These are phyloP conservation scores for Alosa alosa DNA, from an alignment of 2,113 vertebrate genomes.

Conservation along the genomic window DNA sequence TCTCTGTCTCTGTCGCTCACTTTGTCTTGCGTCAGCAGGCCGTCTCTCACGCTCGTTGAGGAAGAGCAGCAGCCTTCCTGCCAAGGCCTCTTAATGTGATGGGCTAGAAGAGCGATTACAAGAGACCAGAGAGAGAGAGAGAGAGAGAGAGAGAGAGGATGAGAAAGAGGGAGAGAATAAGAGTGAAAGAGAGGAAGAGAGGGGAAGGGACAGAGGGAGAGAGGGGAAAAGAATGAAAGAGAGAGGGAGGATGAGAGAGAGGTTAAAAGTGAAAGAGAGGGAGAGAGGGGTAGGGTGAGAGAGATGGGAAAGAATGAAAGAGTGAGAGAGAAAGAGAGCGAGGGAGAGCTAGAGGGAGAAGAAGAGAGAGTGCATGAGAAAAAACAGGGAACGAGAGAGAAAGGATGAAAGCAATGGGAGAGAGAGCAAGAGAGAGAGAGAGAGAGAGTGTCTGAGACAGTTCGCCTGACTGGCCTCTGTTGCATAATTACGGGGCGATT, in stretches of 20 bases:
- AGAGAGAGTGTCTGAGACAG: neutral
- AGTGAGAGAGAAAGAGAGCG: neutral
- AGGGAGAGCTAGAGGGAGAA: neutral
- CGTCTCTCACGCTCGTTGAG: neutral
- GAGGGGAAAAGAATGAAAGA: neutral
- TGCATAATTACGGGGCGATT: conserved; percentile 36
- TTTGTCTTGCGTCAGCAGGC: conserved; percentile 3
- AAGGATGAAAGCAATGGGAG: neutral
- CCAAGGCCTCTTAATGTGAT: neutral
- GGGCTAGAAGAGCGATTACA: neutral
- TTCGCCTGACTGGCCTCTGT: conserved; percentile 12
- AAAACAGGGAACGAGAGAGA: neutral
- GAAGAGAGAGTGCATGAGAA: neutral
- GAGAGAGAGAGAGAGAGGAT: neutral
- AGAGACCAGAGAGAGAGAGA: neutral
- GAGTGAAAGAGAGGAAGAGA: neutral
- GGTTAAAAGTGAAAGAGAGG: neutral
- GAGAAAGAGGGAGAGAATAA: neutral
- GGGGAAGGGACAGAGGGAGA: neutral
- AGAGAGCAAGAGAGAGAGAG: neutral
- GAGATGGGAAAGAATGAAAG: neutral
- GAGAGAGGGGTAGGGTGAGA: neutral
- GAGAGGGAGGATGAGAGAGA: neutral
- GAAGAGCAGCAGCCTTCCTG: neutral
- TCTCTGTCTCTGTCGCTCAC: neutral